Evolutionary conservation across 1,140 invertebrate species (phyloP).

Genomic region (Telenomus remus): DNA sequence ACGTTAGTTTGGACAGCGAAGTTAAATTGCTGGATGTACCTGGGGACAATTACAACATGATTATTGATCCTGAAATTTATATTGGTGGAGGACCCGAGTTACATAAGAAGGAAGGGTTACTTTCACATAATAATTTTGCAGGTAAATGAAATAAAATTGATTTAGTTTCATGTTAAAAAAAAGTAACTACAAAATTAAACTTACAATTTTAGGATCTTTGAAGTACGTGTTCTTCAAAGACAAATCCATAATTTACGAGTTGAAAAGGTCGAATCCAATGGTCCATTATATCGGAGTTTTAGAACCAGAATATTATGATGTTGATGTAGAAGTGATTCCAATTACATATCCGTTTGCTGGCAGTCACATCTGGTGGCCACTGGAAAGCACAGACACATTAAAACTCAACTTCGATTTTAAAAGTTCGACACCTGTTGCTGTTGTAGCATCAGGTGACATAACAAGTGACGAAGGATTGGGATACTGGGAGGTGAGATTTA

Average conservation of each 20-base stretch:
- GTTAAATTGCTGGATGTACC: slow-evolving; percentile 82
- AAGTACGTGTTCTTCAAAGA: slow-evolving; percentile 96
- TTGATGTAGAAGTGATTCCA: slow-evolving; percentile 90
- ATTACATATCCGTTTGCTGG: slow-evolving; percentile 93
- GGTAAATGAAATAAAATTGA: slow-evolving; percentile 49
- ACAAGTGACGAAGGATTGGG: slow-evolving; percentile 82
- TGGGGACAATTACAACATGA: slow-evolving; percentile 84
- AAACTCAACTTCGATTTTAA: slow-evolving; percentile 92
- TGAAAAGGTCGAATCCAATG: slow-evolving; percentile 88
- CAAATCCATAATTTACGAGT: slow-evolving; percentile 90
- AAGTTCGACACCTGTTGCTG: slow-evolving; percentile 87
- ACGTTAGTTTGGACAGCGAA: slow-evolving; percentile 84
- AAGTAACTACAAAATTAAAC: not conserved
- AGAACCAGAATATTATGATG: slow-evolving; percentile 87
- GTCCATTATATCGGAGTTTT: slow-evolving; percentile 88
- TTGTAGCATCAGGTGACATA: slow-evolving; percentile 89
- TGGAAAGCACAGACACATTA: slow-evolving; percentile 82
- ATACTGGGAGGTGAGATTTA: slow-evolving; percentile 87
- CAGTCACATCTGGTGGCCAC: slow-evolving; percentile 90
- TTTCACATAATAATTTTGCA: slow-evolving; percentile 84
- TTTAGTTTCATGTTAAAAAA: not conserved
- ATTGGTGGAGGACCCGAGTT: slow-evolving; percentile 89
- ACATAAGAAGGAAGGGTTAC: slow-evolving; percentile 84
- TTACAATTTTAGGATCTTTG: slow-evolving; percentile 81
- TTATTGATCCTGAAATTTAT: slow-evolving; percentile 95